Conservation (phyloP, 2,888 invertebrate genomes). For the Hypsopygia costalis region DNA sequence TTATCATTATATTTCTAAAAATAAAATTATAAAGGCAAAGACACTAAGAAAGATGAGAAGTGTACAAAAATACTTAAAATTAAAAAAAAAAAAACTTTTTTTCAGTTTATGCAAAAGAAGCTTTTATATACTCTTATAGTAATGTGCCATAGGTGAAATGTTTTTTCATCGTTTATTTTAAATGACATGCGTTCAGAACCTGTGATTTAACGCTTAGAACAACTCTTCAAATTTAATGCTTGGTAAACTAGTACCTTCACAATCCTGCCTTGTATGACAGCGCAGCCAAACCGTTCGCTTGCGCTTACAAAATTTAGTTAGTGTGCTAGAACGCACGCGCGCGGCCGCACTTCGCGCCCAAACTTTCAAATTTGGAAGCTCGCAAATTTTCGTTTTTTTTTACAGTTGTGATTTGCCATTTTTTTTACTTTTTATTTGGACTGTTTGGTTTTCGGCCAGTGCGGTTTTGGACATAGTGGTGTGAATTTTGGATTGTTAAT, state of each 20-base stretch:
- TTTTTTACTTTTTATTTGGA: slow-evolving; percentile 27
- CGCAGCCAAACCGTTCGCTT: slow-evolving; percentile 55
- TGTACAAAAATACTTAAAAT: too few relatives aligned
- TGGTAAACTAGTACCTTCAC: slow-evolving; percentile 62
- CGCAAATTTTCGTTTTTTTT: slow-evolving; percentile 32
- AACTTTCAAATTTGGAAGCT: slow-evolving; percentile 66
- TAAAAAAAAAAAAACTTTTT: too few relatives aligned
- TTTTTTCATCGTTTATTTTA: neutral
- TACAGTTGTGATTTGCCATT: slow-evolving; percentile 24
- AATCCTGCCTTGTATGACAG: slow-evolving; percentile 46
- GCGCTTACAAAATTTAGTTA: slow-evolving; percentile 76
- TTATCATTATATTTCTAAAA: too few relatives aligned
- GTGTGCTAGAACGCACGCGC: slow-evolving; percentile 70
- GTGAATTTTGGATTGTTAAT: slow-evolving; percentile 65
- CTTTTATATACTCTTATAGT: too few relatives aligned
- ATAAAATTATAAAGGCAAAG: too few relatives aligned
- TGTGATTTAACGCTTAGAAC: slow-evolving; percentile 21
- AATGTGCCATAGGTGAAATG: too few relatives aligned
- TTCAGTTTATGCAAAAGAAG: too few relatives aligned
- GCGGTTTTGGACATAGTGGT: slow-evolving; percentile 32
- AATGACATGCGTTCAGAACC: neutral
- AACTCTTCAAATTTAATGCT: slow-evolving; percentile 37
- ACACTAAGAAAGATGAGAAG: too few relatives aligned
- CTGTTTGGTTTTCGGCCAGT: slow-evolving; percentile 31
- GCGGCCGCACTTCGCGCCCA: slow-evolving; percentile 67